Evolutionary conservation across 2,888 invertebrate genomes (phyloP), one percentile per base, ranked within the genome.

Genomic region (Nineta flava): DNA sequence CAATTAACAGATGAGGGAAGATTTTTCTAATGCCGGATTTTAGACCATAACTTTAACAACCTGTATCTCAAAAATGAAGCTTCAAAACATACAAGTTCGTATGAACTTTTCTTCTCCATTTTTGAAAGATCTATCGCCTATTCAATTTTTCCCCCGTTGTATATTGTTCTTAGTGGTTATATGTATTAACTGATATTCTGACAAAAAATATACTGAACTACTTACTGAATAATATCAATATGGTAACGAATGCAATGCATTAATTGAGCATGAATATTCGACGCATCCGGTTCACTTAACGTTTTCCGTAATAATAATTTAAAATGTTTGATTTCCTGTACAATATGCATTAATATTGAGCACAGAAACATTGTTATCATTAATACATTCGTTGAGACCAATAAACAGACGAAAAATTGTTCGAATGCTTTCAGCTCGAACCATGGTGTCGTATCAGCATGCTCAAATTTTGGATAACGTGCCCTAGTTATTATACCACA

Each of bases 291-390:
- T 2, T n/a, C 43, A 19, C 7, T 16, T 7, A 17, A 19, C 13
- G 17, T 17, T 12, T 43, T 21, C 2, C 12, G 21, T 16, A 43
- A n/a, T 16, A 43, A 43, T 17, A 16, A n/a, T 21, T 43, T 43
- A 19, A 43, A 43, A 43, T 43, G 5, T n/a, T 43, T 21, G 10
- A 43, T 16, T 43, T 43, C 43, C 19, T 43, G n/a, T 16, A 43
- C 43, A n/a, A 21, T 21, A 43, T 43, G 43, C 43, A 43, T 43
- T 7, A 43, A 21, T 19, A 43, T 43, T 12, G 43, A 43, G 17
- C 43, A 43, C 7, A 43, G 9, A 16, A 43, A 43, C 43, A 43
- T 43, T n/a, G 43, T 43, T 9, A 43, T 43, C 43, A 43, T 43
- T 43, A 43, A 21, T 12, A 43, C 21, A 9, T 7, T 16, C 2